phyloP scores from a whole-genome alignment of 2,113 vertebrate genomes.

The Hylia prasina region DNA sequence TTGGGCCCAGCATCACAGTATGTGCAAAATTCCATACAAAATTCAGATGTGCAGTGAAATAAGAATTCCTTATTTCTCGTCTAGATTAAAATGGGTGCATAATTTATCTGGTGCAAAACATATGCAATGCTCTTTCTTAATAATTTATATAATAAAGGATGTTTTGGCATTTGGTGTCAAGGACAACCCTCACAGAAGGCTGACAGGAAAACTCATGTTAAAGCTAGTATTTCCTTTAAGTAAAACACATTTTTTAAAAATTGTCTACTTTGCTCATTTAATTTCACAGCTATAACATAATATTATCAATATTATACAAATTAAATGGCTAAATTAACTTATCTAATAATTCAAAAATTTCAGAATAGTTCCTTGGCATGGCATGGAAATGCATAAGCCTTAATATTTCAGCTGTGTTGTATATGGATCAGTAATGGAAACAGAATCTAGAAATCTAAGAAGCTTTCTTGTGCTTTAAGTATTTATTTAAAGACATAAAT shows the following conservation, averaged over 20 bases:
- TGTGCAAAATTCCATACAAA: constrained; percentile 56
- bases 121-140: constrained; percentile 44
- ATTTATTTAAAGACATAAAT: neutral
- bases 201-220: neutral
- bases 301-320: neutral
- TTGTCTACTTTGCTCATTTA: fast-evolving
- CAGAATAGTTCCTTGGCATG: neutral
- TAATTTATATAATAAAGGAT: constrained; percentile 48
- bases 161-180: constrained; percentile 19
- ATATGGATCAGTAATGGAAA: neutral
- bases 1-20: constrained; percentile 28
- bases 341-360: neutral
- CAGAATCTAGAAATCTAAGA: neutral
- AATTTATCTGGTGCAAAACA: constrained; percentile 51
- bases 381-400: neutral
- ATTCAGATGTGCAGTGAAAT: constrained; percentile 26
- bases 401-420: neutral
- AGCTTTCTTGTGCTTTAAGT: neutral
- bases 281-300: neutral
- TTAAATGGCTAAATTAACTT: neutral
- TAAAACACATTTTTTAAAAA: neutral
- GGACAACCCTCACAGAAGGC: neutral
- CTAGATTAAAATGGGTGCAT: constrained; percentile 58
- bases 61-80: constrained; percentile 14
- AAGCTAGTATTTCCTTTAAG: neutral